These are phyloP conservation scores for Cylloceria caligata DNA, from an alignment of 2,888 invertebrate genomes.

Conservation along the genomic window DNA sequence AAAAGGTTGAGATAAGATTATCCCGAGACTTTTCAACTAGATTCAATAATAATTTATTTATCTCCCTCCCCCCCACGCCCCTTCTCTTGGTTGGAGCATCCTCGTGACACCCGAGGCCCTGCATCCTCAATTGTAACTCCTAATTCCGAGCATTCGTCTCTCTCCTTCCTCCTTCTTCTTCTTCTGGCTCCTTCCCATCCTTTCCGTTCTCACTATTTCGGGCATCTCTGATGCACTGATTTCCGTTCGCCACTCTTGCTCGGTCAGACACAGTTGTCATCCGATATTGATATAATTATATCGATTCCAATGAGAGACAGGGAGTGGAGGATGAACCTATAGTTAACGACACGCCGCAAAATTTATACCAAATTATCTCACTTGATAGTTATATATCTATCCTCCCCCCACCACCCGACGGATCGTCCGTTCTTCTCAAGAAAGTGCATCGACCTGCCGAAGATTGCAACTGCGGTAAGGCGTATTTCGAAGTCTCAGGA, in stretches of 20 bases:
- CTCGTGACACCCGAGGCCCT: not conserved
- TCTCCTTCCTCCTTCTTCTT: not conserved
- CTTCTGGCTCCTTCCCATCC: not conserved
- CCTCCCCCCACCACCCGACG: not conserved
- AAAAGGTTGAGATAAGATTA: constrained; percentile 20
- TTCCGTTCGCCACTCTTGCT: not conserved
- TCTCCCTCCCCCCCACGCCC: not conserved
- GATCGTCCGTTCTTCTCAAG: not conserved
- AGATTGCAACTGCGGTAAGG: constrained; percentile 36
- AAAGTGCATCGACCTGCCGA: constrained; percentile 32
- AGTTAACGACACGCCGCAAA: not conserved
- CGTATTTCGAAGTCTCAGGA: constrained; percentile 66
- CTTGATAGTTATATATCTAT: constrained; percentile 3
- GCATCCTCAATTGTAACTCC: constrained; percentile 21
- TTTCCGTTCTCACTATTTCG: constrained; percentile 49
- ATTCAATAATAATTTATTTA: constrained; percentile 61
- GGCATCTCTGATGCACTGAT: constrained; percentile 16
- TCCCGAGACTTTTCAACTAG: constrained; percentile 45
- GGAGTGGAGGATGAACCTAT: not conserved
- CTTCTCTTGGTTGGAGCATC: too few species aligned
- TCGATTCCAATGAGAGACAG: constrained; percentile 27
- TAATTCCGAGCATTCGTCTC: constrained; percentile 35
- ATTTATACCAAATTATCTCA: constrained; percentile 32
- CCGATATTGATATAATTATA: constrained; percentile 51
- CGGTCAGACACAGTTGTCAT: constrained; percentile 16